Base-by-base conservation (phyloP, 2,888 invertebrate genomes). In the Clitarchus hookeri region DNA sequence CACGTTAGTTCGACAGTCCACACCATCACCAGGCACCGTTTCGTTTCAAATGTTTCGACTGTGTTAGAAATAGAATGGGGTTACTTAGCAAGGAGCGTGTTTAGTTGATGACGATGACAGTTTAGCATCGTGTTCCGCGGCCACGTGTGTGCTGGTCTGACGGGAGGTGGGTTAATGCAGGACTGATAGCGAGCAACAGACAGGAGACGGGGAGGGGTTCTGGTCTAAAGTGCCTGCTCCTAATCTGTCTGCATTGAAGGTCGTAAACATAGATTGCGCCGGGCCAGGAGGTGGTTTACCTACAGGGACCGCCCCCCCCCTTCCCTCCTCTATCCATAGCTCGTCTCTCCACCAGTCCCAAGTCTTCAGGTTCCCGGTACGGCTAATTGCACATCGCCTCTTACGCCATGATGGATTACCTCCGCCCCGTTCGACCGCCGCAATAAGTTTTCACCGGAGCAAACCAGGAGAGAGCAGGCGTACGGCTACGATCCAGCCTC, bases 241-340 rank as follows among this genome's bases (percentile, higher is more conserved):
- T 84, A 84, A 84, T 84, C 82, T 84, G 84, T 84, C 54, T 53
- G 27, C 54, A 84, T 82, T 82, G 82, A 82, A 82, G 36, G 82
- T 82, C 82, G 54, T 85, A 85, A 83, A 85, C 85, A 85, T 85
- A 82, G 85, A 85, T 85, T 85, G 65, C 85, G 82, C 83, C 25
- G 53, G 85, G 85, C 54, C 85, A 82, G 48, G 54, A 85, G 85
- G 85, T 85, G 85, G 83, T 83, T 83, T 85, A 85, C 83, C 83
- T 83, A 82, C 82, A 9, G 65, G 65, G 65, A 65, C n/a, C 26
- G 16, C 12, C 85, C 44, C 16, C 48, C 13, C 79, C 26, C 77
- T 25, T 27, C 48, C 23, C 77, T 12, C 12, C 78, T 77, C 6
- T 54, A 0, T 23, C 36, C 25, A 4, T 4, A 36, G 36, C 36